Percentiles rank a stretch among this genome's conserved stretches.
Conservation (phyloP, 1,140 invertebrate species). For the Drosophila athabasca region DNA sequence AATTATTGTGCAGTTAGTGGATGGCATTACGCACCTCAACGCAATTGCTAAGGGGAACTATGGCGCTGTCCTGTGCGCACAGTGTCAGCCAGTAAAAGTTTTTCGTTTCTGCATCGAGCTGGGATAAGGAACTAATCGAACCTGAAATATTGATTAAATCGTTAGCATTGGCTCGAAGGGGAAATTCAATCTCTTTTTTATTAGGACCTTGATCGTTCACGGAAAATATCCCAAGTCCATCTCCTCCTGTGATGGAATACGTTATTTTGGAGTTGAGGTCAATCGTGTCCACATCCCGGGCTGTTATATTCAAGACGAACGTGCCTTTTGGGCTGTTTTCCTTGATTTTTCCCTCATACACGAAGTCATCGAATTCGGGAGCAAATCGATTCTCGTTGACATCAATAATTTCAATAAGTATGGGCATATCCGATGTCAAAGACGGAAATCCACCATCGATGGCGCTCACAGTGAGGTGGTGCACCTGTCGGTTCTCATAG, state of each 20-base stretch:
- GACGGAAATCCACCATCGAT: conserved; percentile 91
- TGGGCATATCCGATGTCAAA: conserved; percentile 89
- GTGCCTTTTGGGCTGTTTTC: conserved; percentile 91
- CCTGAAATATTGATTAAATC: conserved; percentile 86
- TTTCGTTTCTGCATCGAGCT: conserved; percentile 94
- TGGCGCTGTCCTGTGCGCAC: conserved; percentile 94
- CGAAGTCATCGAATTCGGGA: conserved; percentile 93
- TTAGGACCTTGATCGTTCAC: conserved; percentile 94
- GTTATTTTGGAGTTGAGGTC: conserved; percentile 91
- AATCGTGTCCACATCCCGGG: conserved; percentile 90
- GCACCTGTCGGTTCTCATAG: conserved; percentile 94
- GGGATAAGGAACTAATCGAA: conserved; percentile 90
- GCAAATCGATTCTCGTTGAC: conserved; percentile 95
- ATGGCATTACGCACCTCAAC: conserved; percentile 87
- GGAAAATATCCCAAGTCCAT: conserved; percentile 95
- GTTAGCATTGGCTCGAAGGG: not conserved
- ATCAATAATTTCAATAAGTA: conserved; percentile 95
- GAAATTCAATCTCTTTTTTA: not conserved
- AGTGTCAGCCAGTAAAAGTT: conserved; percentile 96
- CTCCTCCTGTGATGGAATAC: conserved; percentile 94
- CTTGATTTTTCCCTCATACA: conserved; percentile 88
- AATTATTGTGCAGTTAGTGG: not conserved
- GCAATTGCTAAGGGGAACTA: conserved; percentile 92
- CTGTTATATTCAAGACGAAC: conserved; percentile 90
- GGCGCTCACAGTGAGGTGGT: conserved; percentile 93